Percentiles rank a stretch among this genome's conserved stretches.
Evolutionary conservation across 2,888 invertebrate species (phyloP).

Genomic region (Drosophila helvetica): DNA sequence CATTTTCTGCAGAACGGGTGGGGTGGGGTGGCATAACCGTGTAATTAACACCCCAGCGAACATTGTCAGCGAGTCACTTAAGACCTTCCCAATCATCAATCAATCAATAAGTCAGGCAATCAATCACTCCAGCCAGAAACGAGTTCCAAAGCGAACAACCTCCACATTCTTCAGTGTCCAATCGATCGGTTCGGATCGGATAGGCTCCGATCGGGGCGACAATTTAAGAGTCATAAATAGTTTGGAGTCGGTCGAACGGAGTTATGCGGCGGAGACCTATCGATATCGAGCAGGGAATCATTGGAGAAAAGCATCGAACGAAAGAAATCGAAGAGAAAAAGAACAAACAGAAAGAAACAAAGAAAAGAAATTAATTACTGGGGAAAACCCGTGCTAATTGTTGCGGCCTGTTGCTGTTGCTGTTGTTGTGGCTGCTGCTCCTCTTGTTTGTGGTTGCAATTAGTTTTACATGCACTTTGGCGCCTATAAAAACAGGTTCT

Average conservation of each 20-base stretch:
- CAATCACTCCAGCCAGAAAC: conserved; percentile 42
- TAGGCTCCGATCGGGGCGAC: conserved; percentile 25
- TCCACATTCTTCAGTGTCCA: conserved; percentile 33
- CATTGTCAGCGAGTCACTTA: conserved; percentile 80
- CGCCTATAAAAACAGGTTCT: conserved; percentile 70
- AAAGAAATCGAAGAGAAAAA: conserved; percentile 20
- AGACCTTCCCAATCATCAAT: conserved; percentile 77
- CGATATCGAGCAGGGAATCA: conserved; percentile 18
- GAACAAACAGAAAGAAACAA: conserved; percentile 4
- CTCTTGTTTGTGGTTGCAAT: conserved; percentile 57
- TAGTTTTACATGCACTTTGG: conserved; percentile 75
- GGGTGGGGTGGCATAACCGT: conserved; percentile 6
- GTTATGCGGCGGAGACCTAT: conserved; percentile 54
- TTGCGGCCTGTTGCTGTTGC: neutral
- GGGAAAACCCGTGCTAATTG: conserved; percentile 36
- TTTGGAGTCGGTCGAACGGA: conserved; percentile 58
- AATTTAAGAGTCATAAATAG: conserved; percentile 72
- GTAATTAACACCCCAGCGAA: conserved; percentile 81
- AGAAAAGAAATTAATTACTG: conserved; percentile 61
- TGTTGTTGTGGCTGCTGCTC: conserved; percentile 55
- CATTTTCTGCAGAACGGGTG: conserved; percentile 16
- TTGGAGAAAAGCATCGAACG: neutral
- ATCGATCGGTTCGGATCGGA: conserved; percentile 3
- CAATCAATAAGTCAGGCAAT: conserved; percentile 69
- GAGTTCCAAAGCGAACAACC: conserved; percentile 25